Base-by-base conservation (phyloP, 2,113 vertebrate species). In the Tapirus terrestris region DNA sequence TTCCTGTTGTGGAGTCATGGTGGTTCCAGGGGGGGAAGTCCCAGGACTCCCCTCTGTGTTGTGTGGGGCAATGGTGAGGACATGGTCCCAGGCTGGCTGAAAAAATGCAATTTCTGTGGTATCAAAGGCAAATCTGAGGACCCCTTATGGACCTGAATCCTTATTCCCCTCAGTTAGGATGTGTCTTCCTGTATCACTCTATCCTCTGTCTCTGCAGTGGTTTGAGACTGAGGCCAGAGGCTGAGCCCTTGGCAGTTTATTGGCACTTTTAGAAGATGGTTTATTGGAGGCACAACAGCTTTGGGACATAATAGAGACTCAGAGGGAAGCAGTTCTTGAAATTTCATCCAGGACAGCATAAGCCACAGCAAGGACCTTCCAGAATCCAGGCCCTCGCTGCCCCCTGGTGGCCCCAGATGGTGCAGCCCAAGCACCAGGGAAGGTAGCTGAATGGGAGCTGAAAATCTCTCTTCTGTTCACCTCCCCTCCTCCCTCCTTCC, bases 131-230 rank as follows among this genome's bases (percentile, higher is more conserved):
- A 51, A 87, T 12, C 83, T 51, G n/a, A 3, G 56, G n/a, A 67
- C 36, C 36, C 2, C 1, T 17, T 21, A 6, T 56, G 23, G 0
- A 3, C 58, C 31, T 63, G 29, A 21, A 8, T 12, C 48, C 29
- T 60, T 12, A 4, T 48, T 36, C 1, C 27, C 13, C 17, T 63
- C 43, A 11, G 10, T 33, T 8, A 33, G 77, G 48, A 67, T 8
- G 48, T 33, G 3, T n/a, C 21, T 5, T 67, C 29, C 2, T 4
- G 0, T 5, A 21, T 25, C 14, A 33, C 16, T 89, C n/a, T 27
- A 3, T 43, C 56, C 73, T 58, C 53, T 16, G 3, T 45, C 68
- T 67, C 31, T 90, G 31, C 48, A 6, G 36, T 21, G 45, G 3
- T 45, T 25, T 83, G 58, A 48, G 33, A 5, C 25, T 23, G 79